A percentile compares a stretch with the other conserved stretches of the same genome.
phyloP scores from a whole-genome alignment of 2,888 invertebrate species.

The Ormyrus labotus region DNA sequence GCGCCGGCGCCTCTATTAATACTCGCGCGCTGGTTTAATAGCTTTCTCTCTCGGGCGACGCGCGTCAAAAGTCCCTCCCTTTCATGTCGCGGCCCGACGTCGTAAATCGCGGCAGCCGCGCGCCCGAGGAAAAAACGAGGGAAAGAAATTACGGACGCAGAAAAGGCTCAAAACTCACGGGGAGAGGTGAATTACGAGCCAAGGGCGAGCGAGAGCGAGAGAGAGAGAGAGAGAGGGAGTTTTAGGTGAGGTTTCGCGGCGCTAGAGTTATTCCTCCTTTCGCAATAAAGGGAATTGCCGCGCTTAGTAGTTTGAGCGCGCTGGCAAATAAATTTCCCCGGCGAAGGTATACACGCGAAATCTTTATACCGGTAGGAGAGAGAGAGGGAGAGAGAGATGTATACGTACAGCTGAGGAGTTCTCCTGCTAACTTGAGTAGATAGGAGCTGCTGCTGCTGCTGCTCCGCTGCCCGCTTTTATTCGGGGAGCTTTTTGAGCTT shows the following conservation, averaged over 20 bases:
- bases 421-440: too few species aligned
- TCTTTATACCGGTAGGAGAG: too few species aligned
- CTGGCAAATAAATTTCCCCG: conserved; percentile 37
- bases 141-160: conserved; percentile 13
- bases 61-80: conserved; percentile 41
- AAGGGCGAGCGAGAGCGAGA: conserved; percentile 16
- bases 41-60: background rate
- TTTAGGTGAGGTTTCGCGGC: conserved; percentile 15
- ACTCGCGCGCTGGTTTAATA: conserved; percentile 50
- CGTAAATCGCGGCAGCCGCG: conserved; percentile 55
- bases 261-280: conserved; percentile 33
- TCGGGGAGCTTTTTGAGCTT: background rate
- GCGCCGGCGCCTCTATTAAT: conserved; percentile 64
- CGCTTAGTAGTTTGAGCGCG: conserved; percentile 35
- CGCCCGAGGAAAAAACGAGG: conserved; percentile 57
- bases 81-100: conserved; percentile 32
- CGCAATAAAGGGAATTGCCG: conserved; percentile 46
- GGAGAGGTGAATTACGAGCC: conserved; percentile 32
- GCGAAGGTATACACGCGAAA: too few species aligned
- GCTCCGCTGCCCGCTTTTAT: too few species aligned
- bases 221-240: background rate
- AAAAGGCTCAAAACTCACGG: conserved; percentile 15
- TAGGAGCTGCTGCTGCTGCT: too few species aligned
- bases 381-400: too few species aligned
- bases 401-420: too few species aligned